Percentiles rank a stretch among this genome's conserved stretches.
These are phyloP conservation scores for Drosophila dives DNA, from an alignment of 2,888 invertebrate species.

Conservation along the genomic window DNA sequence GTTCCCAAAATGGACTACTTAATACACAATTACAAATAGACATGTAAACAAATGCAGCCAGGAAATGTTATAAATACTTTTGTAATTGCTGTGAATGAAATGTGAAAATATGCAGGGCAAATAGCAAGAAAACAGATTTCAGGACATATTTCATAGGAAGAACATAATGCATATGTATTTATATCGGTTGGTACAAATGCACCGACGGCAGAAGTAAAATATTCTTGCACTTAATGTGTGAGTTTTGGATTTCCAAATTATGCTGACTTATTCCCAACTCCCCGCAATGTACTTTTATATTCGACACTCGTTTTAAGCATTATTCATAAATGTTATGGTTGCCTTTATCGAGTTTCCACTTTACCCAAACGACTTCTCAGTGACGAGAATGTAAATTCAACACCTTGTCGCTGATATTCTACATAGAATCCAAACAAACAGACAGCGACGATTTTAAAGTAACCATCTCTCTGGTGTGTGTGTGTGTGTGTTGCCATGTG, in stretches of 20 bases:
- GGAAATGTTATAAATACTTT: background rate
- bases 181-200: background rate
- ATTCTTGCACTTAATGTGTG: background rate
- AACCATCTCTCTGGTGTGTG: background rate
- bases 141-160: background rate
- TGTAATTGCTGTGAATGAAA: background rate
- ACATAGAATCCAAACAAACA: slow-evolving; percentile 31
- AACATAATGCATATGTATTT: background rate
- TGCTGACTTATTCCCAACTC: background rate
- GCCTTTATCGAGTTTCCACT: slow-evolving; percentile 1
- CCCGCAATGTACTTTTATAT: background rate
- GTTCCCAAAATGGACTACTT: slow-evolving; percentile 14
- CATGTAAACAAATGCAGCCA: background rate
- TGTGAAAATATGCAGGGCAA: background rate
- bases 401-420: slow-evolving; percentile 35
- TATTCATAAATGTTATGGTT: background rate
- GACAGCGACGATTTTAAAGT: slow-evolving; percentile 1
- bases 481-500: background rate
- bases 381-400: slow-evolving; percentile 31
- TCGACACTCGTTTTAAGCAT: slow-evolving; percentile 2
- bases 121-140: background rate
- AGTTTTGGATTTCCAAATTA: background rate
- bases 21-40: background rate
- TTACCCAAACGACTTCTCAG: slow-evolving; percentile 2
- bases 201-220: background rate